Evolutionary conservation across 1,140 invertebrate genomes (phyloP).

Genomic region (Pseudomyrmex flavicornis): DNA sequence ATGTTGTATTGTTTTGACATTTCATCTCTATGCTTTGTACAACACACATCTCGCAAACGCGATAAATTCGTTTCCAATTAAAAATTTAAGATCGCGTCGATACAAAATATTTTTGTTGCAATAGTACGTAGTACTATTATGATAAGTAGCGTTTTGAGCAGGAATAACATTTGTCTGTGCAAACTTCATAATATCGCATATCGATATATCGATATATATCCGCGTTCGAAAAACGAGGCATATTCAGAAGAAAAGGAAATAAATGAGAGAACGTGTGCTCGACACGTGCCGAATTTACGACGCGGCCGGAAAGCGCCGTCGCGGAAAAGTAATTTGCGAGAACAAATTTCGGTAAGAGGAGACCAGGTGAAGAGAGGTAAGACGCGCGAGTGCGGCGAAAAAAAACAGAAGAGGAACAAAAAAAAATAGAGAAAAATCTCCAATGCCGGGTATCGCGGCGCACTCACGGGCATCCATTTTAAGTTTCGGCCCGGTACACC

Average conservation of each 20-base stretch:
- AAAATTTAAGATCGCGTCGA: too few relatives aligned
- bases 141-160: too few relatives aligned
- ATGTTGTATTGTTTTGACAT: too few relatives aligned
- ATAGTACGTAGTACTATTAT: too few relatives aligned
- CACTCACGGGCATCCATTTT: slow-evolving; percentile 61
- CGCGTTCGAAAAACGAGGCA: background rate
- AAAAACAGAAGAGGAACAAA: background rate
- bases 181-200: too few relatives aligned
- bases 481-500: slow-evolving; percentile 63
- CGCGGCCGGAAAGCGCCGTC: background rate
- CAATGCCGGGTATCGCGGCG: slow-evolving; percentile 43
- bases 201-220: background rate
- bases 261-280: slow-evolving; percentile 16
- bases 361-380: background rate
- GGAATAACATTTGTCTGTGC: too few relatives aligned
- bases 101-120: too few relatives aligned
- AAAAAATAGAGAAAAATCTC: slow-evolving; percentile 22
- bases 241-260: background rate
- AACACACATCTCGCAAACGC: too few relatives aligned
- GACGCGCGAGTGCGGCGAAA: background rate
- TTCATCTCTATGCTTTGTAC: too few relatives aligned
- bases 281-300: slow-evolving; percentile 14
- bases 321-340: slow-evolving; percentile 51
- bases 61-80: background rate
- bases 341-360: slow-evolving; percentile 44